These are phyloP conservation scores for Uria aalge DNA, from an alignment of 2,113 vertebrate genomes.

Conservation along the genomic window DNA sequence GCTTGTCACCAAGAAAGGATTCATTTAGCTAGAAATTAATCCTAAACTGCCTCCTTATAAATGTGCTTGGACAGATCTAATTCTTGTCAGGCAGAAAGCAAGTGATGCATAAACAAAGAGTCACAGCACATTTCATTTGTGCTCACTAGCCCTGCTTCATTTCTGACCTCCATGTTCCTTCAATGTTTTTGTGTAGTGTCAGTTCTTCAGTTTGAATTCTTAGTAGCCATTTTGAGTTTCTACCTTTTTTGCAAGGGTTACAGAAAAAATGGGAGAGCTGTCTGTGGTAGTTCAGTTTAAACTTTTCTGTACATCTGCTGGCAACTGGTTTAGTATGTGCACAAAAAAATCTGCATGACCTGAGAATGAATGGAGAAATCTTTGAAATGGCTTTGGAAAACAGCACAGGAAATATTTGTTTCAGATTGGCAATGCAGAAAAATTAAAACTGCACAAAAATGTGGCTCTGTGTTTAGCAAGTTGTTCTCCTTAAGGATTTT, in stretches of 20 bases:
- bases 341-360: neutral
- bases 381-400: neutral
- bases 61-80: neutral
- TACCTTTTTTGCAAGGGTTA: neutral
- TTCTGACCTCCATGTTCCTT: neutral
- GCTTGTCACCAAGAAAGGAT: neutral
- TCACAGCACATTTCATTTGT: neutral
- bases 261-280: neutral
- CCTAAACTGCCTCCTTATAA: neutral
- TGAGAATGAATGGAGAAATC: neutral
- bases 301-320: neutral
- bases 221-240: neutral
- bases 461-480: neutral
- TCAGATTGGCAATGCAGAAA: neutral
- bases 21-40: conserved; percentile 32
- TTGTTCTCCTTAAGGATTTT: neutral
- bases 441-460: neutral
- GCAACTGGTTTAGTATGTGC: neutral
- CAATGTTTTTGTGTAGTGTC: neutral
- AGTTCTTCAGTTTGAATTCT: neutral
- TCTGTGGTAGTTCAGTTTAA: neutral
- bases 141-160: neutral
- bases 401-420: neutral
- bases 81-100: neutral
- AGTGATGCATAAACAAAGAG: conserved; percentile 1